These are phyloP conservation scores for Limulus polyphemus DNA, from an alignment of 2,888 invertebrate species.

Conservation along the genomic window DNA sequence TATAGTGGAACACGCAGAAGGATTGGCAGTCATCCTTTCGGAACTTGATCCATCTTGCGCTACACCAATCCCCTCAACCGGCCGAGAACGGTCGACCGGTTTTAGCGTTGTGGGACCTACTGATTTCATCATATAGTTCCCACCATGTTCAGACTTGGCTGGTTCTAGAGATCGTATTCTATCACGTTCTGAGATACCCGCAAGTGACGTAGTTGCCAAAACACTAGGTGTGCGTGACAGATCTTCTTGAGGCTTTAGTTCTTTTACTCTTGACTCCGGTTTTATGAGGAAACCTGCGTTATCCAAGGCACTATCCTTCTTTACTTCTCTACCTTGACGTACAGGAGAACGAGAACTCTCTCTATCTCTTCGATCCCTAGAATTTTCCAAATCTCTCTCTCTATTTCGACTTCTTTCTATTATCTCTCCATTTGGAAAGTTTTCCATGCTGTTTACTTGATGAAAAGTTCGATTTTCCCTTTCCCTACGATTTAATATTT, in stretches of 20 bases:
- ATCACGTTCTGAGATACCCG: not conserved
- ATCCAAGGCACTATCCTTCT: no score
- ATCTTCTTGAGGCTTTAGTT: constrained; percentile 17
- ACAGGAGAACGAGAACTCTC: constrained; percentile 16
- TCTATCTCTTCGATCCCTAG: constrained; percentile 10
- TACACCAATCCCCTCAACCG: constrained; percentile 13
- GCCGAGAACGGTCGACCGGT: constrained; percentile 10
- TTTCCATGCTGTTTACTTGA: no score
- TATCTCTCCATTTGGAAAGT: constrained; percentile 11
- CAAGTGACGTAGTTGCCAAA: not conserved
- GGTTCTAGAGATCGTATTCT: constrained; percentile 10
- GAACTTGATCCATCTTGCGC: not conserved
- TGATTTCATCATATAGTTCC: constrained; percentile 1
- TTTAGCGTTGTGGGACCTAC: constrained; percentile 8
- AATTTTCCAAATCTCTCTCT: constrained; percentile 13
- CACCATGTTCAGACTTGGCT: no score
- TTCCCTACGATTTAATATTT: no score
- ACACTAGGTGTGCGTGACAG: not conserved
- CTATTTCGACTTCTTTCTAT: constrained; percentile 1
- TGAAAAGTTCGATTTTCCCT: no score
- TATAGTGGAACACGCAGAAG: not conserved
- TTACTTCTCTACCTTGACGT: not conserved
- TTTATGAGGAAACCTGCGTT: not conserved
- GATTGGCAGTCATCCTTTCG: not conserved
- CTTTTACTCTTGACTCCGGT: constrained; percentile 16